Evolutionary conservation across 2,113 vertebrate species (phyloP).

Genomic region (Rhegmatorhina hoffmannsi): DNA sequence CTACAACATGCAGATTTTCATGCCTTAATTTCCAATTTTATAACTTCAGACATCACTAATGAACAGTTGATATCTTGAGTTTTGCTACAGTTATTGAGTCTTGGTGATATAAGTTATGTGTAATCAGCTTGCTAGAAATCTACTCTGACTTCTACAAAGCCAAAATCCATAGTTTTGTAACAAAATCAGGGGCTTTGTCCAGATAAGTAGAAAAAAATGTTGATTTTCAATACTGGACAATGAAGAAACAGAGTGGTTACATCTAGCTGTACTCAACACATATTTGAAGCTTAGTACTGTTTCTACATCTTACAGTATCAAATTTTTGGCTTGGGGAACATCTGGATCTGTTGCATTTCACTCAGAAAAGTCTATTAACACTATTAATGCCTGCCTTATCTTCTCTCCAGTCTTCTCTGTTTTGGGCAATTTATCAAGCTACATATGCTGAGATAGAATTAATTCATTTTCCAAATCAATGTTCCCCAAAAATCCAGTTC

Average conservation of each 20-base stretch:
- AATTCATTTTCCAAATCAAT: neutral
- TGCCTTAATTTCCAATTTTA: neutral
- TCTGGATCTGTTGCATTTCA: neutral
- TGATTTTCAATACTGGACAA: neutral
- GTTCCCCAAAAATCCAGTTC: neutral
- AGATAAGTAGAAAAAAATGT: neutral
- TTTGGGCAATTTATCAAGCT: neutral
- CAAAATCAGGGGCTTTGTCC: neutral
- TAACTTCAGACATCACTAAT: neutral
- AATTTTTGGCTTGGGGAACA: neutral
- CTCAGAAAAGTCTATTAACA: neutral
- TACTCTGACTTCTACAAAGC: neutral
- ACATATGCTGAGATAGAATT: fast-evolving
- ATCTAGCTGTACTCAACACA: neutral
- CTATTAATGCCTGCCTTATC: neutral
- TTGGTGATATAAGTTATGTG: neutral
- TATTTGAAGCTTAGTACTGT: neutral
- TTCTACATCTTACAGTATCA: neutral
- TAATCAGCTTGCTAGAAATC: neutral
- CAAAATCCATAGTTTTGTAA: neutral
- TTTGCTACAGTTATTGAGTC: neutral
- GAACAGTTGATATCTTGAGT: neutral
- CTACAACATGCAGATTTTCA: neutral
- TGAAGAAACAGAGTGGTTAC: neutral
- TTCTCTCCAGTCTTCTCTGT: neutral